phyloP scores from a whole-genome alignment of 2,888 invertebrate genomes.

The Dinocampus coccinellae region DNA sequence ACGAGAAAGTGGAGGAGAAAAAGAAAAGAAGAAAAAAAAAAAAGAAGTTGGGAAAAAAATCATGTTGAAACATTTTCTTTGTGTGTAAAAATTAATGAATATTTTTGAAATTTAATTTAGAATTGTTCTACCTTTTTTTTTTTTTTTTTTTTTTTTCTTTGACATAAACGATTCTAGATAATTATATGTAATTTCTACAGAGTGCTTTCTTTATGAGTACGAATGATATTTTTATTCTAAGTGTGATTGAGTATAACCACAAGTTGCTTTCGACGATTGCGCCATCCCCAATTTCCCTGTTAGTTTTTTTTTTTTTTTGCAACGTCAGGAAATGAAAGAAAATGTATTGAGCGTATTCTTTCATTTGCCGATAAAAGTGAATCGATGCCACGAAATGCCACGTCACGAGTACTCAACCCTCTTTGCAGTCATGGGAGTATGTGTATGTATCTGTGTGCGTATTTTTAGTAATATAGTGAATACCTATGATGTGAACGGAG shows the following conservation, averaged over 20 bases:
- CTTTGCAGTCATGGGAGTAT: background rate
- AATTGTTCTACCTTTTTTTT: too few species aligned
- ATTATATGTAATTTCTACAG: constrained; percentile 49
- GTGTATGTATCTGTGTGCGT: background rate
- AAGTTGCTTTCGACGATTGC: too few species aligned
- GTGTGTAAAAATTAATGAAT: too few species aligned
- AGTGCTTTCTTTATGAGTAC: constrained; percentile 51
- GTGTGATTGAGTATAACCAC: constrained; percentile 48
- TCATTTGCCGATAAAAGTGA: background rate
- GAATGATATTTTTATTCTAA: constrained; percentile 53
- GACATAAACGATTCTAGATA: too few species aligned
- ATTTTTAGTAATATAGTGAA: background rate
- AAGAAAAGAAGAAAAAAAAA: background rate
- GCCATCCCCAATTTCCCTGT: background rate
- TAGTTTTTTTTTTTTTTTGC: background rate
- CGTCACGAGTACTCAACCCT: background rate
- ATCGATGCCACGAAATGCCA: constrained; percentile 6
- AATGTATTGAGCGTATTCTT: background rate
- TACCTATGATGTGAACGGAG: background rate
- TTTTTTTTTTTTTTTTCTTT: too few species aligned
- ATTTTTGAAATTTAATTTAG: too few species aligned
- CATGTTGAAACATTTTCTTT: too few species aligned
- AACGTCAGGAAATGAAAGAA: background rate
- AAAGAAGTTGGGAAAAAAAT: background rate
- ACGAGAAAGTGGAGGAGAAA: background rate